Conservation (phyloP, 2,113 vertebrate genomes). For the Platycercus adscitus region DNA sequence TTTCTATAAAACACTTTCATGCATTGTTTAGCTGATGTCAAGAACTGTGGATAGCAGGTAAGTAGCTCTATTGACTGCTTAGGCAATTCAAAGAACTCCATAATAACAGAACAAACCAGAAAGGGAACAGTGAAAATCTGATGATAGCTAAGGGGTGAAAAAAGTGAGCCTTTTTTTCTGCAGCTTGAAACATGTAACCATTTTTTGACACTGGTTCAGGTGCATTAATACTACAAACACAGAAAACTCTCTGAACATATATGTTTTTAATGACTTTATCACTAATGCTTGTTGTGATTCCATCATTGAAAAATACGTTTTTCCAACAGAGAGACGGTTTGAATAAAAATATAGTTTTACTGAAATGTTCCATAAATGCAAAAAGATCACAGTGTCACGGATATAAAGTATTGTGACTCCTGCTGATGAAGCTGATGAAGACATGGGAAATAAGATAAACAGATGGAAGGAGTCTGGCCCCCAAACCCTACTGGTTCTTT, state of each 20-base stretch:
- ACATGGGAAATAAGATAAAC: background rate
- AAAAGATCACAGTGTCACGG: background rate
- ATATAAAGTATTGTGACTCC: background rate
- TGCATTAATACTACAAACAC: background rate
- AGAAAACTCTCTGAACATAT: background rate
- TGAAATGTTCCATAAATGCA: background rate
- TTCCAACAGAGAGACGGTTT: background rate
- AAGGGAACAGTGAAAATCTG: background rate
- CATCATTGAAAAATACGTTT: background rate
- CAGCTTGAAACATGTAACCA: background rate
- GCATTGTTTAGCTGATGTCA: conserved; percentile 35
- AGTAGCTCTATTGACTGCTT: background rate
- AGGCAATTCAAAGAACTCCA: background rate
- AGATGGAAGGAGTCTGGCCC: background rate
- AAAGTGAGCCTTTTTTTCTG: background rate
- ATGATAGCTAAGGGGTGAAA: background rate
- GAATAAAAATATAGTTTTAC: background rate
- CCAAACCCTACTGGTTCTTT: background rate
- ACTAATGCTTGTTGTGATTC: background rate
- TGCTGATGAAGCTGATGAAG: background rate
- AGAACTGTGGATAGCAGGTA: background rate
- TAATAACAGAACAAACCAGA: background rate
- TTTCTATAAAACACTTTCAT: conserved; percentile 7
- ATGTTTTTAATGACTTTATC: background rate
- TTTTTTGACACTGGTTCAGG: background rate